Evolutionary conservation across 2,888 invertebrate species (phyloP).

Genomic region (Xylota sylvarum): DNA sequence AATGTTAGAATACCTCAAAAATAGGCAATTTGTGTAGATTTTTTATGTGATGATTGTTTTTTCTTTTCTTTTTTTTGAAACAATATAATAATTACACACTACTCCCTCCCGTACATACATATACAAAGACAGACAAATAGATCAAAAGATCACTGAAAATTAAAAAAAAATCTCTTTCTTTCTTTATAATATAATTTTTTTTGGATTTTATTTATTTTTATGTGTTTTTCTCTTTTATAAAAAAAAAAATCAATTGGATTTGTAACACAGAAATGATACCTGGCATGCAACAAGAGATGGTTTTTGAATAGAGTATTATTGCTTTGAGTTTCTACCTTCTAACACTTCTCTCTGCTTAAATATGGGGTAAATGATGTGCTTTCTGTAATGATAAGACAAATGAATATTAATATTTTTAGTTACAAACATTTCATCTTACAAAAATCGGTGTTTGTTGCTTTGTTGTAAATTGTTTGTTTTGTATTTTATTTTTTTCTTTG

Average conservation of each 20-base stretch:
- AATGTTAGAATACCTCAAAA: slow-evolving; percentile 83
- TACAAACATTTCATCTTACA: slow-evolving; percentile 23
- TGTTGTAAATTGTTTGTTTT: slow-evolving; percentile 57
- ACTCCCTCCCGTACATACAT: slow-evolving; percentile 8
- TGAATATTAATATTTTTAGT: slow-evolving; percentile 9
- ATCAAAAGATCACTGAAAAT: slow-evolving; percentile 23
- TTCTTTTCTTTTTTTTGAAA: slow-evolving; percentile 39
- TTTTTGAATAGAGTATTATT: slow-evolving; percentile 19
- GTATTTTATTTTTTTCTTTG: slow-evolving; percentile 19
- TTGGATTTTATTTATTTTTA: slow-evolving; percentile 51
- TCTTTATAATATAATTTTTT: slow-evolving; percentile 24
- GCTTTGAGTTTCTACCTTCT: slow-evolving; percentile 52
- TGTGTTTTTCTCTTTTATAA: slow-evolving; percentile 29
- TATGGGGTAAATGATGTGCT: slow-evolving; percentile 51
- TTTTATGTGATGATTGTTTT: slow-evolving; percentile 65
- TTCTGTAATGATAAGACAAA: slow-evolving; percentile 33
- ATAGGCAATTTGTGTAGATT: slow-evolving; percentile 82
- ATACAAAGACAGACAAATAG: slow-evolving; percentile 29
- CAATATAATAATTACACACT: slow-evolving; percentile 60
- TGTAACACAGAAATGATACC: slow-evolving; percentile 60
- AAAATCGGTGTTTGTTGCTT: slow-evolving; percentile 70
- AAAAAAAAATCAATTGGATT: slow-evolving; percentile 21
- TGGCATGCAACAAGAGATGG: slow-evolving; percentile 63
- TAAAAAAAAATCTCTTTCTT: slow-evolving; percentile 17
- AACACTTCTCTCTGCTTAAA: slow-evolving; percentile 59